Evolutionary conservation across 2,113 vertebrate genomes (phyloP).

Genomic region (Menura novaehollandiae): DNA sequence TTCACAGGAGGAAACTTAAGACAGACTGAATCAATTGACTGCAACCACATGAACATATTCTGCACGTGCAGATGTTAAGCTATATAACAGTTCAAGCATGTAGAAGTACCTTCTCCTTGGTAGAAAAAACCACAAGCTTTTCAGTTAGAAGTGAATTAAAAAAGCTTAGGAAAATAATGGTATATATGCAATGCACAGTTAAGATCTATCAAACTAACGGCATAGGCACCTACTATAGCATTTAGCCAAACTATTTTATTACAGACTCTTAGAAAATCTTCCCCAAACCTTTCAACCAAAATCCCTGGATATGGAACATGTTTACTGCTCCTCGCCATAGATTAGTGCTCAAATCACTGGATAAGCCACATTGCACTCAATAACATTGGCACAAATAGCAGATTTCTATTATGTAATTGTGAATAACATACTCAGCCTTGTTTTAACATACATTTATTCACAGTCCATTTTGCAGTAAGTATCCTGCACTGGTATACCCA

Average conservation of each 20-base stretch:
- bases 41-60: background rate
- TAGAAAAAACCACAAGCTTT: background rate
- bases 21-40: background rate
- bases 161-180: background rate
- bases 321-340: background rate
- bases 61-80: background rate
- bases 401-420: background rate
- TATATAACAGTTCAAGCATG: background rate
- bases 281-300: background rate
- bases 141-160: background rate
- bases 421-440: background rate
- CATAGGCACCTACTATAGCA: fast-evolving
- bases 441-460: background rate
- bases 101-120: background rate
- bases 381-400: background rate
- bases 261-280: background rate
- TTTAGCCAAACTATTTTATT: background rate
- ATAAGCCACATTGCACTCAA: background rate
- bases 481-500: background rate
- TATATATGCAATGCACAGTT: background rate
- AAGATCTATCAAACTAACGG: background rate
- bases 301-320: background rate
- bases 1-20: background rate
- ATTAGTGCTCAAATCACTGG: background rate
- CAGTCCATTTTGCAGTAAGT: background rate